Evolutionary conservation across 2,888 invertebrate species (phyloP), one percentile per base, ranked within the genome.

Genomic region (Herminia tarsipennalis): DNA sequence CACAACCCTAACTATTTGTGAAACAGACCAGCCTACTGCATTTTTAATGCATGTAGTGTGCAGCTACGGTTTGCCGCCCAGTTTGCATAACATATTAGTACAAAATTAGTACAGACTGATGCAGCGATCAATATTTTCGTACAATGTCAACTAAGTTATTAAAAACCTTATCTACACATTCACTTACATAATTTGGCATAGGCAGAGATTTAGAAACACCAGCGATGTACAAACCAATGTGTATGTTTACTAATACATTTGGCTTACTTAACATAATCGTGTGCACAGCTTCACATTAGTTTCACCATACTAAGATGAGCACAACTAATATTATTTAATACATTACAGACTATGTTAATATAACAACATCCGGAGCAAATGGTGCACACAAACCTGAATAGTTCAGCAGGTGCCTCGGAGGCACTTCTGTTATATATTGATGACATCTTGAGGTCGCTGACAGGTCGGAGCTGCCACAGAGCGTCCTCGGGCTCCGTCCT

Each of bases 391-490:
- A 86, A 92, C 94, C 94, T 93, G 92, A 95, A 95, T 68, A 95
- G 92, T 93, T 96, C 96, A 68, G 96, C 96, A 39, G 96, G 96
- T 81, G 96, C 96, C 88, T 96, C 96, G 37, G 95, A 94, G 70
- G 94, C 94, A 89, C 93, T 95, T 82, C 93, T 94, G 87, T 98
- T 97, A 90, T 97, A 97, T 83, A 97, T 97, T 85, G 96, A 95
- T 72, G 95, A 95, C 92, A 95, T 95, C 92, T 97, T 97, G 84
- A 97, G 95, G 92, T 97, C 97, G 82, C 94, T 95, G 76, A 95
- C 94, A 72, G 96, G 95, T 73, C 96, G 94, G 73, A 96, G 95
- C 82, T 96, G 96, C 97, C 97, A 97, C 59, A 88, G 86, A 45
- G 86, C 83, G 64, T 91, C 91, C 62, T 91, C 89, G 41, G 85